phyloP scores from a whole-genome alignment of 2,797 vertebrate species.

The Rhyacichthys aspro region DNA sequence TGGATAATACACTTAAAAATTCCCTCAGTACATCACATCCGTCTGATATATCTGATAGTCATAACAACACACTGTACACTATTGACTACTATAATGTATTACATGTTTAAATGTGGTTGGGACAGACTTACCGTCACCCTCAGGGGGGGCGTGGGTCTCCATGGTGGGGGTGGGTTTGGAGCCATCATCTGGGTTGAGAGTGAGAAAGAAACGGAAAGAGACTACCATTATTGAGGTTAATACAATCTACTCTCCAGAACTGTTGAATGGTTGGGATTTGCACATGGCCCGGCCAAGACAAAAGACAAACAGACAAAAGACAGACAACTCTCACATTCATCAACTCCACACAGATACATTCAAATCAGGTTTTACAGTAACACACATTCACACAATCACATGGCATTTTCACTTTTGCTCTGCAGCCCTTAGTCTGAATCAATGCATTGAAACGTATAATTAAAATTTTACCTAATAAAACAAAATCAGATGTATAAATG shows the following conservation, averaged over 20 bases:
- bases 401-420: constrained; percentile 29
- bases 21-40: too few species aligned
- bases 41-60: too few species aligned
- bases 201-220: constrained; percentile 99
- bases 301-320: constrained; percentile 54
- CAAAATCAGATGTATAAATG: too few species aligned
- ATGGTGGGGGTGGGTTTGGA: constrained; percentile 96
- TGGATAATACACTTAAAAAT: too few species aligned
- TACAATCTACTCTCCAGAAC: constrained; percentile 99
- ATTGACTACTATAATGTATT: too few species aligned
- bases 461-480: too few species aligned
- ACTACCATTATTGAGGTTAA: constrained; percentile 99
- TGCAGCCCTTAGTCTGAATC: background rate
- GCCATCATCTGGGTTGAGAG: constrained; percentile 99
- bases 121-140: constrained; percentile 91
- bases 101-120: background rate
- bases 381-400: constrained; percentile 13
- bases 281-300: constrained; percentile 93
- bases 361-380: background rate
- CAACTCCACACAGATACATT: constrained; percentile 10
- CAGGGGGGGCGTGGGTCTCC: constrained; percentile 89
- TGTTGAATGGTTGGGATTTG: constrained; percentile 99
- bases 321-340: constrained; percentile 47
- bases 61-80: too few species aligned
- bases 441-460: too few species aligned